A percentile compares a stretch with the other conserved stretches of the same genome.
phyloP scores from a whole-genome alignment of 1,140 invertebrate genomes.

The Scaptodrosophila lebanonensis region DNA sequence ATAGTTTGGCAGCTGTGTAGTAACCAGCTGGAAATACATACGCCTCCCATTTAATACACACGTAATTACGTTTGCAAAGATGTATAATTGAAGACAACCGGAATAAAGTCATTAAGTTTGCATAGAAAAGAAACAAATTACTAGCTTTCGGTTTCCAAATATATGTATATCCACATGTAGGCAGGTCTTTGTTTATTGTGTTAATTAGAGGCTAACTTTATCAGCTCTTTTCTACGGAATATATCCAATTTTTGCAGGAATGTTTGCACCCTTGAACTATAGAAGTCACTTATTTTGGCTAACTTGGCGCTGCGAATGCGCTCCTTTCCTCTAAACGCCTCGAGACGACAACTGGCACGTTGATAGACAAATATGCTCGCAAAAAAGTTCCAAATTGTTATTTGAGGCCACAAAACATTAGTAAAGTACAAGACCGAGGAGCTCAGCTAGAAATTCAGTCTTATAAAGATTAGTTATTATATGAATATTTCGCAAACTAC shows the following conservation, averaged over 20 bases:
- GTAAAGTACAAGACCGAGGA: slow-evolving; percentile 87
- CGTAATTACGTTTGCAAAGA: no score
- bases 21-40: no score
- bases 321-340: slow-evolving; percentile 25
- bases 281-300: slow-evolving; percentile 48
- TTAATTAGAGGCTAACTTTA: slow-evolving; percentile 38
- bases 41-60: no score
- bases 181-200: no score
- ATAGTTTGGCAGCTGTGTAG: no score
- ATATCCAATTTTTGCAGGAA: slow-evolving; percentile 54
- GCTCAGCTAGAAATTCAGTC: slow-evolving; percentile 80
- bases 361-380: slow-evolving; percentile 92
- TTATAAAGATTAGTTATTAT: not conserved
- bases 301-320: slow-evolving; percentile 34
- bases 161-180: no score
- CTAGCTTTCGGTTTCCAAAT: no score
- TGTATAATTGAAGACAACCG: no score
- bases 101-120: no score
- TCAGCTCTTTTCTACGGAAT: slow-evolving; percentile 44
- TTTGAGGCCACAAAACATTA: slow-evolving; percentile 94
- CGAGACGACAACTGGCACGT: slow-evolving; percentile 48
- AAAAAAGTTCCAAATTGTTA: slow-evolving; percentile 93
- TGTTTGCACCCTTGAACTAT: slow-evolving; percentile 47
- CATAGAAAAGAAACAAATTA: no score
- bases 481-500: slow-evolving; percentile 1